Percentiles rank a stretch among this genome's conserved stretches.
These are phyloP conservation scores for Drosophila birchii DNA, from an alignment of 2,888 invertebrate genomes.

Conservation along the genomic window DNA sequence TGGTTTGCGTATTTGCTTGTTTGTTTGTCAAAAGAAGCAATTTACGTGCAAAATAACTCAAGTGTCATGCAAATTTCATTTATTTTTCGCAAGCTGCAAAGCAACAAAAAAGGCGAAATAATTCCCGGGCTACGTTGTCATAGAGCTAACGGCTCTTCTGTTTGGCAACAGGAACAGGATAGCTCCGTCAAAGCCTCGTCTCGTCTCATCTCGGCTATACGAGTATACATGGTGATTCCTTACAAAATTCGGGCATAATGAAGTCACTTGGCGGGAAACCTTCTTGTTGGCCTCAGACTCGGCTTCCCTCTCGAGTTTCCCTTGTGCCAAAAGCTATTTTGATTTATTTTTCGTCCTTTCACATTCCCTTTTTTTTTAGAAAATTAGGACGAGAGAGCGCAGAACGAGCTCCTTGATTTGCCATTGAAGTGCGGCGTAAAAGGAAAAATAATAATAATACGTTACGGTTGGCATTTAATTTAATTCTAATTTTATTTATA, in stretches of 20 bases:
- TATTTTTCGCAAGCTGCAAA: conserved; percentile 75
- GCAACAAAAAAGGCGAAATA: conserved; percentile 56
- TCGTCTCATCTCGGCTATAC: conserved; percentile 17
- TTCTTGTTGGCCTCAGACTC: conserved; percentile 17
- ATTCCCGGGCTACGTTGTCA: conserved; percentile 72
- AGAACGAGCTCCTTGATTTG: conserved; percentile 64
- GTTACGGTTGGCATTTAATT: conserved; percentile 65
- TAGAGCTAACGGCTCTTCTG: conserved; percentile 55
- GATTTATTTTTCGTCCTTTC: conserved; percentile 35
- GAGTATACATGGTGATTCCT: conserved; percentile 60
- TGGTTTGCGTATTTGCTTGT: conserved; percentile 73
- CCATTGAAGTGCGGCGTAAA: conserved; percentile 65
- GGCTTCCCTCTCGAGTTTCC: conserved; percentile 10
- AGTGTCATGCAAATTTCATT: conserved; percentile 84
- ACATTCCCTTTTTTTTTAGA: conserved; percentile 36
- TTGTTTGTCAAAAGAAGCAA: conserved; percentile 83
- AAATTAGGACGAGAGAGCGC: conserved; percentile 63
- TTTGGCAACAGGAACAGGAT: conserved; percentile 12
- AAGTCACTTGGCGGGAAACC: conserved; percentile 66
- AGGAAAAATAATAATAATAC: conserved; percentile 56
- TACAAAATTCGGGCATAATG: conserved; percentile 72
- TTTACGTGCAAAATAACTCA: conserved; percentile 84
- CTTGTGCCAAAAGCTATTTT: conserved; percentile 44
- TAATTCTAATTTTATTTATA: conserved; percentile 68
- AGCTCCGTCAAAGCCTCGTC: conserved; percentile 18